A percentile compares a stretch with the other conserved stretches of the same genome.
phyloP scores from a whole-genome alignment of 2,113 vertebrate genomes.

The Oreocharis arfaki region DNA sequence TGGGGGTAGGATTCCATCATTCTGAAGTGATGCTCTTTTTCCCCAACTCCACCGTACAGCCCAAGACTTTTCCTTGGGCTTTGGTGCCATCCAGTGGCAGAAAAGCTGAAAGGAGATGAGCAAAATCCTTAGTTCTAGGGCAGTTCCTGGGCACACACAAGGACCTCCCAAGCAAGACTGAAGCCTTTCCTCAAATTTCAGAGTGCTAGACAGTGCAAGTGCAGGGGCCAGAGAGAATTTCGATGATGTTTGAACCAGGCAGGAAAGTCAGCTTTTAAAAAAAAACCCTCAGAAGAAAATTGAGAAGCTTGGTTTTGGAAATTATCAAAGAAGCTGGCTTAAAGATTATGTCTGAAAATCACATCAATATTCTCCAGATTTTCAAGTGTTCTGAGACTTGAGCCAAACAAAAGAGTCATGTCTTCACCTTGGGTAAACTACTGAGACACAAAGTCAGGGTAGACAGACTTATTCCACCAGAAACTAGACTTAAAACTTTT shows the following conservation, averaged over 20 bases:
- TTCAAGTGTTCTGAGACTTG: neutral
- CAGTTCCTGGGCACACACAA: accelerated
- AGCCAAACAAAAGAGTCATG: neutral
- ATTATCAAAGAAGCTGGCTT: neutral
- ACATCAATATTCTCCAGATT: neutral
- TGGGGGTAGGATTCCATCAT: neutral
- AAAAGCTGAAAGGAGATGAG: neutral
- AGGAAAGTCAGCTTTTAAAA: neutral
- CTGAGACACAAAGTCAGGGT: neutral
- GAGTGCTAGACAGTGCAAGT: neutral
- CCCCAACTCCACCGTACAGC: neutral
- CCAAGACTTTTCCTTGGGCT: neutral
- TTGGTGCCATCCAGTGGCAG: constrained; percentile 63
- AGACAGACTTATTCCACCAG: neutral
- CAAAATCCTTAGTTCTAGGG: neutral
- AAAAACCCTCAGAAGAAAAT: neutral
- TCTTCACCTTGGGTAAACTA: neutral
- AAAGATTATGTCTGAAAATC: neutral
- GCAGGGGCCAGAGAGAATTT: neutral
- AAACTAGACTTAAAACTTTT: neutral
- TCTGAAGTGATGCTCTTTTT: neutral
- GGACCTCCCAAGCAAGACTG: accelerated
- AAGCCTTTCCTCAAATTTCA: neutral
- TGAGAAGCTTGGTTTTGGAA: neutral
- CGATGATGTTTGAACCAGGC: neutral